A percentile compares a stretch with the other conserved stretches of the same genome.
phyloP scores from a whole-genome alignment of 2,113 vertebrate genomes.

The Mirza zaza region DNA sequence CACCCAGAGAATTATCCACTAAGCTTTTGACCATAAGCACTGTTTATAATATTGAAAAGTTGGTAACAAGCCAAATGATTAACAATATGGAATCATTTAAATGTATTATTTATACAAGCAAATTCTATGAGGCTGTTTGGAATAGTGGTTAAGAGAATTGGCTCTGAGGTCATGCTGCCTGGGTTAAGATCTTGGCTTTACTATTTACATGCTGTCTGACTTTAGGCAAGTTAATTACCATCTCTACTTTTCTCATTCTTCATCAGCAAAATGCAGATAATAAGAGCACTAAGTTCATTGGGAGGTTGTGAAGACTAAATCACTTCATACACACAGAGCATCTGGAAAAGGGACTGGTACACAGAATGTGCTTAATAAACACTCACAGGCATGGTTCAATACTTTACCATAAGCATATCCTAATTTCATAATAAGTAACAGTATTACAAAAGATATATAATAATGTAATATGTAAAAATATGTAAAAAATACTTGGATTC shows the following conservation, averaged over 20 bases:
- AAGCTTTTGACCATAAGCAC: neutral
- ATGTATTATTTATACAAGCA: conserved; percentile 7
- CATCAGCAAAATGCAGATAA: conserved; percentile 24
- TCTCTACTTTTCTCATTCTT: conserved; percentile 4
- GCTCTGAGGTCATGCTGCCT: neutral
- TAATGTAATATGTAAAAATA: too few relatives aligned
- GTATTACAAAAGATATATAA: neutral
- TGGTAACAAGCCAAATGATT: conserved; percentile 25
- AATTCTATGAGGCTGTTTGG: neutral
- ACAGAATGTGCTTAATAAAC: neutral
- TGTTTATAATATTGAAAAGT: conserved; percentile 15
- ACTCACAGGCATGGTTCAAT: neutral
- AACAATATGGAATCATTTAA: neutral
- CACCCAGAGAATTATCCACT: neutral
- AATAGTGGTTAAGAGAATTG: neutral
- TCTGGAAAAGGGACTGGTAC: neutral
- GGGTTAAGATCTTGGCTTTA: neutral
- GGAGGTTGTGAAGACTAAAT: neutral
- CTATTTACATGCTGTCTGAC: neutral
- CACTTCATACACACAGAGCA: neutral
- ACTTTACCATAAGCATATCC: neutral
- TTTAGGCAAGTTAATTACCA: neutral
- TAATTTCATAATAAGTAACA: neutral
- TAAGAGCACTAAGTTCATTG: neutral
- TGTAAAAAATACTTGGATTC: neutral